Base-by-base conservation (phyloP, 1,140 invertebrate species). In the Drosophila novamexicana region DNA sequence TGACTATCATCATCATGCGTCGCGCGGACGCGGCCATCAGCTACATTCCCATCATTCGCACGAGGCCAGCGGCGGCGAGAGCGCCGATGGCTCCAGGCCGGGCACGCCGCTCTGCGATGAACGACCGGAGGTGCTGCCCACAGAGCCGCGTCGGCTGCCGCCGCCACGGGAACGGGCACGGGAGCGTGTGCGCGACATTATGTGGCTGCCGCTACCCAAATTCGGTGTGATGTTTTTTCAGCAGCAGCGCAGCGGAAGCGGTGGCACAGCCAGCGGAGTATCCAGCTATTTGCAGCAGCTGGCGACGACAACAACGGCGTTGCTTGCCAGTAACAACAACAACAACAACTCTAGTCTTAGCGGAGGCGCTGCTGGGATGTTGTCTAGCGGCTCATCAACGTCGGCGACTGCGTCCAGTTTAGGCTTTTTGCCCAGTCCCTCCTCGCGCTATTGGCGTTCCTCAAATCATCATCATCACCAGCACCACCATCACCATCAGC, bases 61-160 rank as follows among this genome's bases (percentile, higher is more conserved):
- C 62, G 92, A 92, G 70, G 88, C 91, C 49, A 92, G 91, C 49
- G 91, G 91, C 12, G 91, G 91, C 18, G 92, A 92, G 54, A 92
- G 92, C 76, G 91, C 91, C 16, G 91, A 92, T 40, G 95, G 95
- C 47, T 96, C 96, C 3, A 92, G 96, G 59, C 96, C 97, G 6
- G 96, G 96, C 8, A 97, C 97, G 6, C 97, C 97, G 8, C 93
- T 97, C 16, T 96, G 96, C 75, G 97, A 97, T 92, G 97, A 97
- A 82, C 93, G 95, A 40, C 96, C 96, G 1, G 96, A 97, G 81
- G 96, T 96, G 77, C 92, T 94, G 63, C 96, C 96, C 3, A 94
- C 94, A 44, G 96, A 97, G 79, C 96, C 96, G 10, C 93, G 96
- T 34, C 94, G 94, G 42, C 95, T 96, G 80, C 96, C 96, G 7